Base-by-base conservation (phyloP, 2,888 invertebrate species). In the Stenolophus ochropezus region DNA sequence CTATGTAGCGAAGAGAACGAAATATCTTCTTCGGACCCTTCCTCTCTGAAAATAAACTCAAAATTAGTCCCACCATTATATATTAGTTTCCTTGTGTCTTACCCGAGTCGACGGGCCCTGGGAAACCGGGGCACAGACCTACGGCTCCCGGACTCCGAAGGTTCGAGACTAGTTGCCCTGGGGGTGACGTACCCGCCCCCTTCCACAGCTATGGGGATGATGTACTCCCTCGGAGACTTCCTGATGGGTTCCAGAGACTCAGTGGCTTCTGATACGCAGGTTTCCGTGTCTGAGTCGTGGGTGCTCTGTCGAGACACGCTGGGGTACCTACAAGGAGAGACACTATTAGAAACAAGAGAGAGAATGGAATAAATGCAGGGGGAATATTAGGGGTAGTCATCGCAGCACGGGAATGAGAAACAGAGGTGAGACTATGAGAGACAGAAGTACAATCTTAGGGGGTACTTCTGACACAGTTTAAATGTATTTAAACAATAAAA, bases 131-230 rank as follows among this genome's bases (percentile, higher is more conserved):
- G 87, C 85, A 89, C 85, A 86, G 90, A 85, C 86, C 90, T 84
- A 83, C 88, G 90, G 83, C 90, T 91, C 42, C 93, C 91, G 49
- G 89, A 90, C 82, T 95, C 95, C 2, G 91, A 91, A 14, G 95
- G 95, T 87, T 96, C 96, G 82, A 95, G 90, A 88, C 95, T 95
- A 84, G 95, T 94, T 82, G 92, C 92, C 82, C 93, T 91, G 21
- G 95, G 95, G 21, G 95, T 95, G 4, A 95, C 94, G 88, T 94
- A 96, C 83, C 96, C 96, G 83, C 96, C 96, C 85, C 96, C 97
- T 89, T 97, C 97, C 79, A 97, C 94, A 16, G 96, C 96, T 86
- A 97, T 97, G n/a, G 97, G 97, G 89, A 97, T 97, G 86, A 97
- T 96, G 87, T 96, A 96, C 90, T 97, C 97, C 56, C 97, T 92